These are phyloP conservation scores for Paraescarpia echinospica DNA, from an alignment of 1,140 invertebrate species.

Conservation along the genomic window DNA sequence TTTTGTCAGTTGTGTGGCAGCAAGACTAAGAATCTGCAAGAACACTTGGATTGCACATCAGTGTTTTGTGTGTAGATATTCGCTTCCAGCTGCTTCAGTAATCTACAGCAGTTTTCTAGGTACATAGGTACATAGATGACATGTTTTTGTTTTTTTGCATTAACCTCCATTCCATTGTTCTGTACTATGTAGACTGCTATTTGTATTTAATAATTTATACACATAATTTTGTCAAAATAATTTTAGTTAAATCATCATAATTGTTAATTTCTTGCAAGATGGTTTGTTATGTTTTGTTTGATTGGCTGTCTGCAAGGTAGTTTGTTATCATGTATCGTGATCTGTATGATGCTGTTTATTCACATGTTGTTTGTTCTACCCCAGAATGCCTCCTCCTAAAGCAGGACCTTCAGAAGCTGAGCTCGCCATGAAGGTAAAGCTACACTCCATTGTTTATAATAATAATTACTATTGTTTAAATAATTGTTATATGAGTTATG, in stretches of 20 bases:
- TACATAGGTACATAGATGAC: background rate
- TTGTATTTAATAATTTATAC: too few relatives aligned
- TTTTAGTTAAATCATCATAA: background rate
- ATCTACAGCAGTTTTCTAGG: background rate
- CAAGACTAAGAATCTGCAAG: too few relatives aligned
- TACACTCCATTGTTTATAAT: background rate
- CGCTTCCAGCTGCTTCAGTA: background rate
- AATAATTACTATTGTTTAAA: background rate
- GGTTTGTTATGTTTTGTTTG: too few relatives aligned
- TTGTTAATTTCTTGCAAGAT: background rate
- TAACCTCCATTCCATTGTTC: too few relatives aligned
- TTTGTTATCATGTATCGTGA: background rate
- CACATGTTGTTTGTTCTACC: background rate
- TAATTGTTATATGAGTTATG: background rate
- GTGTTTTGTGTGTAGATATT: too few relatives aligned
- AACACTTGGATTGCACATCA: too few relatives aligned
- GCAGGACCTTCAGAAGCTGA: constrained; percentile 18
- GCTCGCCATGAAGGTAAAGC: constrained; percentile 19
- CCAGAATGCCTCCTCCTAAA: background rate
- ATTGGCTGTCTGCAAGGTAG: too few relatives aligned
- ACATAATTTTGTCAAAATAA: too few relatives aligned
- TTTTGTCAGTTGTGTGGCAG: background rate
- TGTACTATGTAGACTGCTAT: too few relatives aligned
- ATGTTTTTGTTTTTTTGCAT: background rate
- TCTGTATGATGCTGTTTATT: background rate